Evolutionary conservation across 2,888 invertebrate species (phyloP).

Genomic region (Allolobophora icterica): DNA sequence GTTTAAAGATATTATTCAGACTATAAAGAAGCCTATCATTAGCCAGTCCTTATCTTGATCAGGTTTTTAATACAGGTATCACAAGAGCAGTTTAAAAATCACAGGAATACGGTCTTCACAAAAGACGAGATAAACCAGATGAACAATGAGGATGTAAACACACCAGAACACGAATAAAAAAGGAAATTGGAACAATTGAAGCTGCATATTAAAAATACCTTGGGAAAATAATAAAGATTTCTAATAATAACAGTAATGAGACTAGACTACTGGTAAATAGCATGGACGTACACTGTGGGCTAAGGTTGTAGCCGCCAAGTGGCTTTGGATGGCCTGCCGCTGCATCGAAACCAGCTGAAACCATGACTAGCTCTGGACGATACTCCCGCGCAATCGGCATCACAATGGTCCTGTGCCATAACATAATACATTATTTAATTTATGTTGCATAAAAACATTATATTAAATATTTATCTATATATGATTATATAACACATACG

Average conservation of each 20-base stretch:
- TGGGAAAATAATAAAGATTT: no score
- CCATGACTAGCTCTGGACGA: constrained; percentile 89
- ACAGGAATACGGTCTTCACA: no score
- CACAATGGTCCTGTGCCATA: constrained; percentile 77
- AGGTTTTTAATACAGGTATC: no score
- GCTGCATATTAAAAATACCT: no score
- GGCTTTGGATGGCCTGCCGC: constrained; percentile 92
- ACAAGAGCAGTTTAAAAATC: no score
- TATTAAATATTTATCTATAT: not conserved
- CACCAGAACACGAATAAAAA: no score
- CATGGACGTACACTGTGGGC: constrained; percentile 77
- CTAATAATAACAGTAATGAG: not conserved
- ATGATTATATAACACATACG: not conserved
- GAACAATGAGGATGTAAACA: no score
- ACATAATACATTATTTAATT: not conserved
- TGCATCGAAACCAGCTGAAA: constrained; percentile 98
- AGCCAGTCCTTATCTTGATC: no score
- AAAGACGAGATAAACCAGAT: no score
- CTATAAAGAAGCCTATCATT: no score
- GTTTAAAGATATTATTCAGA: no score
- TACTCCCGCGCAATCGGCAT: constrained; percentile 87
- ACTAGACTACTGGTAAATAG: not conserved
- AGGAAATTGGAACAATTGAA: no score
- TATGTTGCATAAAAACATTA: not conserved
- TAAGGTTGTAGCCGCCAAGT: constrained; percentile 92